These are phyloP conservation scores for Xiphorhynchus erythropygius DNA, from an alignment of 2,797 vertebrate species.

Conservation along the genomic window DNA sequence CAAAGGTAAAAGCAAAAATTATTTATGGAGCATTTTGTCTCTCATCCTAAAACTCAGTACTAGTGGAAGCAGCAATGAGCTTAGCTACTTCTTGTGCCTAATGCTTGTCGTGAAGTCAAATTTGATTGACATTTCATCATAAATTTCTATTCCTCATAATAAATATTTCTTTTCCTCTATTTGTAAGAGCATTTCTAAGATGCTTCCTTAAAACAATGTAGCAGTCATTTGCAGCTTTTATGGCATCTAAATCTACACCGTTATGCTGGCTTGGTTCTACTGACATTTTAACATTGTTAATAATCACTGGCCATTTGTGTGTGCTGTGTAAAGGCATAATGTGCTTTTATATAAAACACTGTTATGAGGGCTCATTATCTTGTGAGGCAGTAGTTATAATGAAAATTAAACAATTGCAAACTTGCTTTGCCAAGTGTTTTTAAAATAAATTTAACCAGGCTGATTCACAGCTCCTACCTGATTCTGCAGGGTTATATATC, in stretches of 20 bases:
- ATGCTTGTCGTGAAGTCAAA: conserved; percentile 13
- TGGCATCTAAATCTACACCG: conserved; percentile 34
- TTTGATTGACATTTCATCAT: conserved; percentile 19
- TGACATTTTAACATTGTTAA: conserved; percentile 61
- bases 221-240: conserved; percentile 59
- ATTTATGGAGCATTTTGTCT: neutral
- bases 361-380: conserved; percentile 67
- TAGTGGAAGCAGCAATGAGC: conserved; percentile 1
- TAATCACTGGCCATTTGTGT: conserved; percentile 66
- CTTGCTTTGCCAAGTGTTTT: conserved; percentile 56
- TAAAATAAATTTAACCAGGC: conserved; percentile 2
- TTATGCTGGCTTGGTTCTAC: conserved; percentile 43
- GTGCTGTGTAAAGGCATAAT: conserved; percentile 49
- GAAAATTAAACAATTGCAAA: conserved; percentile 70
- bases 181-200: conserved; percentile 30
- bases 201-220: conserved; percentile 42
- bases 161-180: conserved; percentile 33
- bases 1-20: conserved; percentile 13
- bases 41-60: neutral
- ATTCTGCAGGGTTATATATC: neutral
- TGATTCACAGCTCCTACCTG: conserved; percentile 27
- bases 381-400: conserved; percentile 53
- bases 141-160: neutral
- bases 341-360: conserved; percentile 65
- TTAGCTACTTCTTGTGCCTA: neutral